Base-by-base conservation (phyloP, 2,113 vertebrate genomes). In the Eulemur macaco region DNA sequence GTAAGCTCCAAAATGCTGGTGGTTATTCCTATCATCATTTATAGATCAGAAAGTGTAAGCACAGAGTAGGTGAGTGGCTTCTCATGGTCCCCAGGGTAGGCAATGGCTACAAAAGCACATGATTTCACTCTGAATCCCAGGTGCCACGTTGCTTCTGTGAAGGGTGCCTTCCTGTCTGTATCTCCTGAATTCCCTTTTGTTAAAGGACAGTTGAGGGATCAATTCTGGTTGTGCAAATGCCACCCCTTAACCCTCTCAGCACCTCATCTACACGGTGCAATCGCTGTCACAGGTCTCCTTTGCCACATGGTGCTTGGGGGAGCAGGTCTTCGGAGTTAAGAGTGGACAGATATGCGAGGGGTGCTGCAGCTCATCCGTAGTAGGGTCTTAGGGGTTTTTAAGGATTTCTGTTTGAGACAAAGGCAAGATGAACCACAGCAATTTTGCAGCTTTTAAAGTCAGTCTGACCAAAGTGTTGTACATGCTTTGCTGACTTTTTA, bases 361-460 rank as follows among this genome's bases (percentile, higher is more conserved):
- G 21, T 0, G 0, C 21, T 18, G 21, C 31, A 42, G 23, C 42
- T 80, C 29, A 25, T 18, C 20, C 17, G 7, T 2, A 20, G 37
- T 39, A 60, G 45, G 68, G 10, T 64, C 56, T 52, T 64, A 56
- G 47, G n/a, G 18, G 42, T 11, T 60, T 90, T 77, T 42, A 29
- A 15, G 54, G n/a, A 23, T 74, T 85, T 77, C 64, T 74, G 86
- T 71, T 82, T 63, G 56, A 58, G 91, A 82, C 20, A 17, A 80
- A 63, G 29, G 39, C 29, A 86, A 83, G 56, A 54, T 8, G 45
- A 91, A 34, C 54, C 21, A 13, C 6, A 25, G n/a, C 23, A 34
- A 39, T 54, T 82, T 85, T 15, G 66, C 15, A 88, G 45, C 50
- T 78, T 88, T 86, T 63, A n/a, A 95, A 88, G 73, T 78, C 14